Conservation (phyloP, 1,140 invertebrate species). For the Pararge aegeria region DNA sequence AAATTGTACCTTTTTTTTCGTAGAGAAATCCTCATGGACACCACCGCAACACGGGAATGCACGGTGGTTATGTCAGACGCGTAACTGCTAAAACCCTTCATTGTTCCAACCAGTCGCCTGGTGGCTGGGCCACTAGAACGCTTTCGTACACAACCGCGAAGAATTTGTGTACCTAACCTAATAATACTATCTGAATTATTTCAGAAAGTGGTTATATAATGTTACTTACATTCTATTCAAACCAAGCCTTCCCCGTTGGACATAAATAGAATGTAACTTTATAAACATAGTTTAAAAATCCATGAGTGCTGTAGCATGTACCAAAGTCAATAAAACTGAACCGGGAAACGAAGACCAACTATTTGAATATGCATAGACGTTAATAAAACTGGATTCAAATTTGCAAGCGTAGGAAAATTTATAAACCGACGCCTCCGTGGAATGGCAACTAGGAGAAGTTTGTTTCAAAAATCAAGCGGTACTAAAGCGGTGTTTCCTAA, state of each 20-base stretch:
- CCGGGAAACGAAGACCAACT: conserved; percentile 42
- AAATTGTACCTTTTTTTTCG: too few relatives aligned
- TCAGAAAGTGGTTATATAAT: too few relatives aligned
- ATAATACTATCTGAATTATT: too few relatives aligned
- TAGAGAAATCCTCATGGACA: too few relatives aligned
- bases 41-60: too few relatives aligned
- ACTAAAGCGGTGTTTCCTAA: conserved; percentile 39
- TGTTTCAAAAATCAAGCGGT: conserved; percentile 56
- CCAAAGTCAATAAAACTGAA: conserved; percentile 36
- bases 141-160: too few relatives aligned
- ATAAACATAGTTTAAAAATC: conserved; percentile 12
- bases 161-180: too few relatives aligned
- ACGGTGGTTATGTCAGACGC: too few relatives aligned
- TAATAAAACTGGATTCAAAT: conserved; percentile 60
- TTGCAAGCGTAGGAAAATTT: conserved; percentile 44
- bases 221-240: too few relatives aligned
- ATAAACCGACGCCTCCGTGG: conserved; percentile 47
- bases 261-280: neutral
- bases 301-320: conserved; percentile 23
- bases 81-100: too few relatives aligned
- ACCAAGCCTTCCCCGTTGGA: neutral
- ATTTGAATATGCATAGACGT: conserved; percentile 67
- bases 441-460: conserved; percentile 54
- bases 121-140: too few relatives aligned
- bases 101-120: too few relatives aligned